Conservation (phyloP, 2,888 invertebrate species). For the Drosophila mayaguana region DNA sequence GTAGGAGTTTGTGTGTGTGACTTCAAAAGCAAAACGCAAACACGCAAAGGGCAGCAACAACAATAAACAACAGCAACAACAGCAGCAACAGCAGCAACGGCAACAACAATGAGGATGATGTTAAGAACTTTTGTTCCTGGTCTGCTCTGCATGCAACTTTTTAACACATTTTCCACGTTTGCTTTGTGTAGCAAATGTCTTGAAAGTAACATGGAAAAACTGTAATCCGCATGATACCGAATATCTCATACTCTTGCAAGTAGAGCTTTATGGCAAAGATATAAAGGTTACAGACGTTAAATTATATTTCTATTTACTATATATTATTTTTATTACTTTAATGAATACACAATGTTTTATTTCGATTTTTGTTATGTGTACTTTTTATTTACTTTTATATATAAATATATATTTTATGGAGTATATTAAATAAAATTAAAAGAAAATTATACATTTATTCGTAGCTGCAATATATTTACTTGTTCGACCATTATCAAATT, state of each 20-base stretch:
- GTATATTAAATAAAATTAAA: too few species aligned
- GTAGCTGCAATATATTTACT: too few species aligned
- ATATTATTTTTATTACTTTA: too few species aligned
- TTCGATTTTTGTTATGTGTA: too few species aligned
- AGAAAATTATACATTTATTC: too few species aligned
- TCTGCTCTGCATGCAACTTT: conserved; percentile 64
- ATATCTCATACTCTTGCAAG: not conserved
- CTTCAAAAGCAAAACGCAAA: conserved; percentile 74
- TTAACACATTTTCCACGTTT: conserved; percentile 66
- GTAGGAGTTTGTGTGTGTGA: conserved; percentile 22
- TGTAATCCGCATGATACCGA: not conserved
- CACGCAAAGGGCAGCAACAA: conserved; percentile 56
- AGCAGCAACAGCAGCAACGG: conserved; percentile 30
- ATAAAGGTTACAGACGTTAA: too few species aligned
- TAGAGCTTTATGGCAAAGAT: too few species aligned
- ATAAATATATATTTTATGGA: too few species aligned
- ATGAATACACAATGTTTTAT: too few species aligned
- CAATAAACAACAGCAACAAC: conserved; percentile 30
- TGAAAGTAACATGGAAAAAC: conserved; percentile 33
- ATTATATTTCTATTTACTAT: too few species aligned
- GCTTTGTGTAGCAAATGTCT: conserved; percentile 62
- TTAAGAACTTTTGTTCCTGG: conserved; percentile 17
- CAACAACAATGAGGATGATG: conserved; percentile 17
- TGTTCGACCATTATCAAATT: not conserved
- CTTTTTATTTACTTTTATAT: too few species aligned